Percentiles rank a stretch among this genome's conserved stretches.
phyloP scores from a whole-genome alignment of 2,113 vertebrate species.

The Tychaedon coryphoeus region DNA sequence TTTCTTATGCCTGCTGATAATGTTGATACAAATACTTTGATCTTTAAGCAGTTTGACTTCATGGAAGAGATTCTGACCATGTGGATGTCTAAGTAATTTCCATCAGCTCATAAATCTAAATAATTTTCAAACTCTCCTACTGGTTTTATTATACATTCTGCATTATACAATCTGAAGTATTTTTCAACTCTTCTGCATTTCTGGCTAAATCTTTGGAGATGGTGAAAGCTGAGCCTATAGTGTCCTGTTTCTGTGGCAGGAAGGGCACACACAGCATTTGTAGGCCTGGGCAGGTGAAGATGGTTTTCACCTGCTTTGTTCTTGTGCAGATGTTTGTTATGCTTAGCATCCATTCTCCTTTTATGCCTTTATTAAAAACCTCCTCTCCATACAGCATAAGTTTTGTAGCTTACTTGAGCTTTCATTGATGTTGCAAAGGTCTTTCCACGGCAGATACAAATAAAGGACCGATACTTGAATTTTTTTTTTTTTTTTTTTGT shows the following conservation, averaged over 20 bases:
- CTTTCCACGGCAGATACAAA: not conserved
- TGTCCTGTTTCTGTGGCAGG: not conserved
- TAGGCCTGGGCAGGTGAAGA: not conserved
- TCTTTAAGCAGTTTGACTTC: constrained; percentile 28
- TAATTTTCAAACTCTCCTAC: constrained; percentile 29
- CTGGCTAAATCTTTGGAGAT: not conserved
- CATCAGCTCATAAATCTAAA: constrained; percentile 57
- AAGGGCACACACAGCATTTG: not conserved
- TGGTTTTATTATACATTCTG: constrained; percentile 50
- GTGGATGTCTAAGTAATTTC: constrained; percentile 25
- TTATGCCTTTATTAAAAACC: constrained; percentile 2
- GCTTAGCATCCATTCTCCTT: not conserved
- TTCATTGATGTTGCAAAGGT: not conserved
- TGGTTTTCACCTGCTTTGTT: constrained; percentile 32
- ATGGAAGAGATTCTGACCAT: constrained; percentile 1
- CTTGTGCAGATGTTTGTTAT: constrained; percentile 2
- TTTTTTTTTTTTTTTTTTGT: not conserved
- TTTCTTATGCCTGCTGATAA: not conserved
- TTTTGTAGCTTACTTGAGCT: not conserved
- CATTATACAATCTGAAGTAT: constrained; percentile 7
- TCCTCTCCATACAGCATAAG: not conserved
- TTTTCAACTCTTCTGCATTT: constrained; percentile 32
- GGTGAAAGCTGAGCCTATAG: constrained; percentile 11
- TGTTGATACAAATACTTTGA: constrained; percentile 51
- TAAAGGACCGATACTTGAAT: not conserved